Evolutionary conservation across 1,140 invertebrate species (phyloP), one percentile per base, ranked within the genome.

Genomic region (Pseudomyrmex concolor): DNA sequence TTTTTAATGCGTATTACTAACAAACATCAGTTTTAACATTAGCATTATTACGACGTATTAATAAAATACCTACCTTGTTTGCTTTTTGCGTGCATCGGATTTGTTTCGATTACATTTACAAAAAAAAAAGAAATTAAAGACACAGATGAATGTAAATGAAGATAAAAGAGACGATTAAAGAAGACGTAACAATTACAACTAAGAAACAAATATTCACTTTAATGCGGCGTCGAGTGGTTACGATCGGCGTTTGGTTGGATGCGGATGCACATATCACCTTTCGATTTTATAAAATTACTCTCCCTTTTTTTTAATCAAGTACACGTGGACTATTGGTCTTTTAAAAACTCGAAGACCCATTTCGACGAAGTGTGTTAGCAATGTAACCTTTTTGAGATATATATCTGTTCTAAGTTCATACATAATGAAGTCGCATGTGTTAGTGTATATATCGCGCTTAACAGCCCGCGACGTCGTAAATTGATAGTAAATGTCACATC

Each of bases 401-500:
- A 25, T 43, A 55, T 34, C 19, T 66, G 17, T 66, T 63, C 12
- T 15, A 45, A 45, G 57, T 19, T 43, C 17, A n/a, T 72, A 55
- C 55, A 50, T 43, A 72, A n/a, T n/a, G n/a, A 22, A 51, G 55
- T 12, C 54, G 54, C 10, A 34, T 70, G 17, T 45, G 43, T 9
- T 22, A n/a, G 22, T 59, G 22, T 59, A 59, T 84, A 64, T 67
- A 59, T 67, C 78, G 72, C 66, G 91, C 84, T 92, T 93, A 93
- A 93, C 90, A 89, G 86, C 80, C 87, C 86, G 90, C 83, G 89
- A 90, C 91, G 86, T 91, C 89, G 89, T 92, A 93, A 93, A 93
- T 92, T 93, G 91, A 93, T 92, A 92, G 91, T 92, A 92, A 93
- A 92, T 91, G 92, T 93, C 91, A 92, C 89, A 89, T 92, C 86